A percentile compares a stretch with the other conserved stretches of the same genome.
Conservation (phyloP, 2,113 vertebrate species). For the Nettapus auritus region DNA sequence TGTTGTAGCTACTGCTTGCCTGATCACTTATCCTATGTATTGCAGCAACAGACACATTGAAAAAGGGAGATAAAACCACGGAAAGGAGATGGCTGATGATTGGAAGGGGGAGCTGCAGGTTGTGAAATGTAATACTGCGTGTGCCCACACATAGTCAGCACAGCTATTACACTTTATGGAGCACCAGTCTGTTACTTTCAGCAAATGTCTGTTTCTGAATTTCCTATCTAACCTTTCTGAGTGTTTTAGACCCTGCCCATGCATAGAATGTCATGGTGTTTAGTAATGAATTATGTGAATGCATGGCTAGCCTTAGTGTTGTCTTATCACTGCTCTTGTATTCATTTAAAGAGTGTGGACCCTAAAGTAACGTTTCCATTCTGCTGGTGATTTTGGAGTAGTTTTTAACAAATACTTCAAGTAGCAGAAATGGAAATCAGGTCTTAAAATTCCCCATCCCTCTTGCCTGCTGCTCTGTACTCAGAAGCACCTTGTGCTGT, state of each 20-base stretch:
- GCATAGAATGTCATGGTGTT: background rate
- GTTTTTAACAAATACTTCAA: background rate
- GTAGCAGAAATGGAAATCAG: background rate
- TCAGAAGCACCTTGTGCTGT: background rate
- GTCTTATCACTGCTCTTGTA: background rate
- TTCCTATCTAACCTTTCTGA: background rate
- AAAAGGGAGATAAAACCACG: background rate
- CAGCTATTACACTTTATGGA: background rate
- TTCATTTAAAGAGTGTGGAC: background rate
- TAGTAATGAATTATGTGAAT: background rate
- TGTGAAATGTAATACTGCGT: fast-evolving
- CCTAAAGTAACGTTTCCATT: background rate
- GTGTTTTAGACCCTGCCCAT: background rate
- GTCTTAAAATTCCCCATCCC: background rate
- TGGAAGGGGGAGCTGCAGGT: background rate
- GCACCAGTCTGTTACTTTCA: background rate
- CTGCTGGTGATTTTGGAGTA: background rate
- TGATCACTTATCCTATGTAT: fast-evolving
- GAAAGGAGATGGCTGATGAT: background rate
- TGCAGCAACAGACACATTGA: background rate
- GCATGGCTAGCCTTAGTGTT: background rate
- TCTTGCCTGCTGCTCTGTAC: background rate
- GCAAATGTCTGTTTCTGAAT: background rate
- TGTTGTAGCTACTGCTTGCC: background rate
- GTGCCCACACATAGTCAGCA: background rate